Evolutionary conservation across 1,140 invertebrate genomes (phyloP), one percentile per base, ranked within the genome.

Genomic region (Euschistus heros): DNA sequence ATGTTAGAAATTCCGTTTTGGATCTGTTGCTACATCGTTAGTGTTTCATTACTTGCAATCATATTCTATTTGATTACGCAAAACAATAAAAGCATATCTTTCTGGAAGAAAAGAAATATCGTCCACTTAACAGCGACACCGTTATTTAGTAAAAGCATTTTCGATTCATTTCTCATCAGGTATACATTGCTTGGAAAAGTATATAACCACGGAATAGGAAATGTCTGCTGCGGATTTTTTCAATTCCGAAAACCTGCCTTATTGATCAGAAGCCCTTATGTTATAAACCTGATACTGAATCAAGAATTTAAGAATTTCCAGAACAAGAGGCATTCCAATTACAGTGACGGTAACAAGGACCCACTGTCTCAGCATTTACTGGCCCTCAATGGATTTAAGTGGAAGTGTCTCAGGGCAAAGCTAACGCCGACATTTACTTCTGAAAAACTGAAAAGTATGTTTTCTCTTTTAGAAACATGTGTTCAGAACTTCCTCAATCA

Each of bases 401-500:
- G 82, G 83, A 76, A 74, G 55, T 73, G 71, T 37, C 62, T 84
- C 0, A 72, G 81, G 33, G 68, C 71, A 0, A 80, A 80, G 63
- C 63, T 84, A 4, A 77, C 77, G 0, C 81, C 82, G 0, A 77
- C 79, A 5, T 84, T 84, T 67, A 80, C 80, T 0, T 75, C 80
- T 0, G 77, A 76, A 4, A 83, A 82, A 72, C 72, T 84, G 13
- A 83, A 81, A 69, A 70, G 68, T 0, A 82, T 83, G 78, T 80
- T 82, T 14, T 67, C 68, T 2, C 73, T 78, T 0, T 69, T 82
- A 2, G 71, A 76, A 17, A 73, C 78, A 42, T 74, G 76, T 55
- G 75, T 75, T 2, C 73, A 76, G 24, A 66, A 69, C 18, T 60
- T 81, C 37, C 66, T 72, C 3, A 67, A 73, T 8, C 70, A 54